Evolutionary conservation across 2,888 invertebrate genomes (phyloP), one percentile per base, ranked within the genome.

Genomic region (Cistogaster globosa): DNA sequence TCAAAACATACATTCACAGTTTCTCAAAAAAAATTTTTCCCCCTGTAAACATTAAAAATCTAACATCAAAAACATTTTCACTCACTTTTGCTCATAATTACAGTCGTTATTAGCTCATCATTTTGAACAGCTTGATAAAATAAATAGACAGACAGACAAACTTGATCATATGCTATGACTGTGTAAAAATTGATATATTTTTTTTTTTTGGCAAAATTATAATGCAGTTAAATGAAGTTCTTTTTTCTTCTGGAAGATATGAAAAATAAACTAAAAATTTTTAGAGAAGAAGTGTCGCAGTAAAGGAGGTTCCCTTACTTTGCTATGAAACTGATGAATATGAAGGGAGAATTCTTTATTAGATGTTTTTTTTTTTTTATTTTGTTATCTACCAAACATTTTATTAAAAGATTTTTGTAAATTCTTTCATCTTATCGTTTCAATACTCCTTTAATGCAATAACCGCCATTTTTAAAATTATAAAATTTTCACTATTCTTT

Each of bases 121-220:
- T 51, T 51, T 60, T 6, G 12, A 77, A 58, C 45, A 68, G 20
- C 57, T 57, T 36, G 48, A 48, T 58, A n/a, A 18, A 48, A 20
- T 48, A n/a, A 20, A 57, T 26, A 38, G 4, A 48, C 18, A 6
- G 32, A 32, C n/a, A 48, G 20, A 32, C 18, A 58, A 53, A 9
- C n/a, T 18, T 14, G 18, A 22, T 51, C 36, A 51, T 12, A 18
- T 68, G 38, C 22, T 36, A 18, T 7, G 32, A 51, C 2, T 68
- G 60, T 55, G 69, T 62, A 69, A 53, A 78, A 78, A 78, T 78
- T 69, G 51, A 42, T 42, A 42, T 18, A 68, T 26, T 77, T 68
- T 77, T 26, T 77, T 68, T 77, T 77, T 38, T 53, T 68, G 53
- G 26, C 51, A 77, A n/a, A n/a, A 77, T 68, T 68, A 22, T 14